Conservation (phyloP, 2,888 invertebrate species). For the Eledona agricola region DNA sequence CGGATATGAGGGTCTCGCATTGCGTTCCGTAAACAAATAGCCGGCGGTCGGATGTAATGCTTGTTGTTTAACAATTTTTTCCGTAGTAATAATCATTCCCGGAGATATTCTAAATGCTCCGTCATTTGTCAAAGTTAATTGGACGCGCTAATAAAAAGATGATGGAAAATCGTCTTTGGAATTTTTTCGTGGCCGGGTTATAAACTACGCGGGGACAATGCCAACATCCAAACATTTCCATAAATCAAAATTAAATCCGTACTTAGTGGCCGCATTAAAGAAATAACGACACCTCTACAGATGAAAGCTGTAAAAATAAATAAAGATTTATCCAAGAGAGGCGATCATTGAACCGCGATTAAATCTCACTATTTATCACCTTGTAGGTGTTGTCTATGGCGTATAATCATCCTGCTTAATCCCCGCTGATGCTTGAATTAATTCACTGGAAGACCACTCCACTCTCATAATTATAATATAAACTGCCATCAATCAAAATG, state of each 20-base stretch:
- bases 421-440: slow-evolving; percentile 37
- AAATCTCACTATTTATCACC: slow-evolving; percentile 40
- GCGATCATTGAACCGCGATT: slow-evolving; percentile 37
- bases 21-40: slow-evolving; percentile 39
- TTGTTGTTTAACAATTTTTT: slow-evolving; percentile 32
- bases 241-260: slow-evolving; percentile 44
- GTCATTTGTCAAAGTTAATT: slow-evolving; percentile 39
- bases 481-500: slow-evolving; percentile 37
- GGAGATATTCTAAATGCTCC: slow-evolving; percentile 29
- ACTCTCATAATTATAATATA: slow-evolving; percentile 38
- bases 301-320: slow-evolving; percentile 36
- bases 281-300: slow-evolving; percentile 44
- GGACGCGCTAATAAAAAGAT: slow-evolving; percentile 33
- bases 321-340: slow-evolving; percentile 38
- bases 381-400: slow-evolving; percentile 39
- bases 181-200: slow-evolving; percentile 21
- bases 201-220: slow-evolving; percentile 32
- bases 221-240: slow-evolving; percentile 33
- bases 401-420: slow-evolving; percentile 32
- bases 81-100: slow-evolving; percentile 25
- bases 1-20: slow-evolving; percentile 27
- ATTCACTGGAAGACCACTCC: slow-evolving; percentile 34
- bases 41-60: slow-evolving; percentile 32
- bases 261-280: slow-evolving; percentile 48
- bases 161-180: slow-evolving; percentile 25